Percentiles rank a stretch among this genome's conserved stretches.
phyloP scores from a whole-genome alignment of 1,140 invertebrate species.

The Lineus longissimus region DNA sequence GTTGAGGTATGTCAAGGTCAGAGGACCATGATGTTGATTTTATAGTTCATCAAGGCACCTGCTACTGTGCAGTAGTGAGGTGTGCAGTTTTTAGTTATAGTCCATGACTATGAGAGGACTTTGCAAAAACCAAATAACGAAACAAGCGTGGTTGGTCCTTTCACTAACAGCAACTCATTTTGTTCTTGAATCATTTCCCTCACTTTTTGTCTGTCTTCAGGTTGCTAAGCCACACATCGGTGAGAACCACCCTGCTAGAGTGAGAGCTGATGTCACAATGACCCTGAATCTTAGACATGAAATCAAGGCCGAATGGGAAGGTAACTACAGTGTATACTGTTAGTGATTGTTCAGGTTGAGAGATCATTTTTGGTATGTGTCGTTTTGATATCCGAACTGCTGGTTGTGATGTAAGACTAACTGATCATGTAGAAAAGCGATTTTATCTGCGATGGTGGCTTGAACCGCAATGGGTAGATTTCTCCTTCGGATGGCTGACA shows the following conservation, averaged over 20 bases:
- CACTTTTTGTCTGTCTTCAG: constrained; percentile 28
- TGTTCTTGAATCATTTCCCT: too few relatives aligned
- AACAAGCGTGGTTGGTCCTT: too few relatives aligned
- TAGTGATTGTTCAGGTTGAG: background rate
- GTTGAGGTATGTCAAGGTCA: constrained; percentile 66
- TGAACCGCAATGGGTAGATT: too few relatives aligned
- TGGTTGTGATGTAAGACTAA: background rate
- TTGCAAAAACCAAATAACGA: too few relatives aligned
- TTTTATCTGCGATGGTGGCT: too few relatives aligned
- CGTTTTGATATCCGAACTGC: background rate
- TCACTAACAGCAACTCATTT: too few relatives aligned
- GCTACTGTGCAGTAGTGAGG: too few relatives aligned
- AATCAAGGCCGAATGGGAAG: constrained; percentile 96
- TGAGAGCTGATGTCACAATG: constrained; percentile 89
- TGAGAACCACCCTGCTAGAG: constrained; percentile 89
- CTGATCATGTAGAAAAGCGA: too few relatives aligned
- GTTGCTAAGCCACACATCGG: constrained; percentile 66
- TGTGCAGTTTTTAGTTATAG: too few relatives aligned
- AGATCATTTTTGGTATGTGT: background rate
- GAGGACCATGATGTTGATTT: background rate
- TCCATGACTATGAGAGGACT: too few relatives aligned
- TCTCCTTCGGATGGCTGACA: too few relatives aligned
- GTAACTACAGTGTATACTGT: constrained; percentile 28
- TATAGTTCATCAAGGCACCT: background rate
- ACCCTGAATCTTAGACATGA: constrained; percentile 79